These are phyloP conservation scores for Corythoichthys intestinalis DNA, from an alignment of 2,113 vertebrate genomes.

Conservation along the genomic window DNA sequence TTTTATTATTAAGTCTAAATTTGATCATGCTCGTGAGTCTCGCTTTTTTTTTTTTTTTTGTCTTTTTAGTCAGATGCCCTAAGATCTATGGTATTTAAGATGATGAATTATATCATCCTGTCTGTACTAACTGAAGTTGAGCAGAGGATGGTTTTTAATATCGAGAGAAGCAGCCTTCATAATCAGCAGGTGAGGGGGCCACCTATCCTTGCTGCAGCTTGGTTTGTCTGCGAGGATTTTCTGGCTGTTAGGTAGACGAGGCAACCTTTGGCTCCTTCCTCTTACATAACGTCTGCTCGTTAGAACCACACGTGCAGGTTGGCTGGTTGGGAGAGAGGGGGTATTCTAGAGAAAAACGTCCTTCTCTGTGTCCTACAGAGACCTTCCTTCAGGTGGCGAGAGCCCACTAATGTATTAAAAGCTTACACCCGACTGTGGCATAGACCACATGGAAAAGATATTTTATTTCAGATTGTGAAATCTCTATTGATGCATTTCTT, in stretches of 20 bases:
- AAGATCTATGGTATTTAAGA: slow-evolving; percentile 27
- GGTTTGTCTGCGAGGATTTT: slow-evolving; percentile 5
- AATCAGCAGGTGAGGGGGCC: slow-evolving; percentile 3
- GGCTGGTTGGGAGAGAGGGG: not conserved
- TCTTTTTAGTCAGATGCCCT: slow-evolving; percentile 22
- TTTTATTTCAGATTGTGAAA: not conserved
- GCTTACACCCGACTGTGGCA: not conserved
- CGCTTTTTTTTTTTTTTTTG: slow-evolving; percentile 1
- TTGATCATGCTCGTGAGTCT: slow-evolving; percentile 31
- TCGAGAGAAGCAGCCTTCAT: slow-evolving; percentile 1
- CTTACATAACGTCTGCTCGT: slow-evolving; percentile 6
- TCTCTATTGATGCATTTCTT: not conserved
- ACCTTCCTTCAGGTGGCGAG: not conserved
- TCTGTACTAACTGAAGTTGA: slow-evolving; percentile 21
- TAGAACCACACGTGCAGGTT: not conserved
- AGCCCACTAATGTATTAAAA: not conserved
- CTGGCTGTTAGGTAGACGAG: slow-evolving; percentile 1
- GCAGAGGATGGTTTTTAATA: slow-evolving; percentile 3
- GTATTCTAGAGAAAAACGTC: not conserved
- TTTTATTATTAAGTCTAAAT: slow-evolving; percentile 48
- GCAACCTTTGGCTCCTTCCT: slow-evolving; percentile 5
- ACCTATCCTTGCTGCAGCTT: not conserved
- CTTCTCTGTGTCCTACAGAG: not conserved
- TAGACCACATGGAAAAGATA: not conserved
- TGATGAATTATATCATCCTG: slow-evolving; percentile 10